Base-by-base conservation (phyloP, 1,140 invertebrate genomes). In the Arion vulgaris region DNA sequence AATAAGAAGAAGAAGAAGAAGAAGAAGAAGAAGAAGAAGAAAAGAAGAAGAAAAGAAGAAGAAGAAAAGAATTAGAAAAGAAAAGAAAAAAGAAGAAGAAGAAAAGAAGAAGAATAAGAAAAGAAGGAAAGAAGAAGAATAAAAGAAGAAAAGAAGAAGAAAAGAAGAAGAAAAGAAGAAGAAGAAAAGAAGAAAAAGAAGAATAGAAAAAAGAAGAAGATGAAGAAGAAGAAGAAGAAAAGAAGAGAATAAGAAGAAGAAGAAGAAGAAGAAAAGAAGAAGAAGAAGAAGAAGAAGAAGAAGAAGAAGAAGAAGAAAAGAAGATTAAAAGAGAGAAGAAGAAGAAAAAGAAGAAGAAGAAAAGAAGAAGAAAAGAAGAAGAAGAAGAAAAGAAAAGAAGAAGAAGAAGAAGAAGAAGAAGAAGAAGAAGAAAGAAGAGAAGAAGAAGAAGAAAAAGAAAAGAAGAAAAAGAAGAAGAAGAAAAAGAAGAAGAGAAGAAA, bases 371-470 rank as follows among this genome's bases (percentile, higher is more conserved):
- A 66, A 49, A 66, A 45, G 36, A 41, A 49, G n/a, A 66, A n/a
- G n/a, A 53, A 53, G 36, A 57, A 36, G 39, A 49, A 38, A 41
- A 39, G 9, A 66, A 45, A 23, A 36, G 62, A n/a, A 66, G 57
- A 66, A 66, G 73, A 76, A 66, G 81, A 76, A 66, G 73, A 62
- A 36, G 76, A 36, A 39, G 69, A 57, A 38, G 66, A 53, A 38
- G 69, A 49, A 28, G 45, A 72, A 38, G 45, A 19, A 19, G 9
- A 11, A 49, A 49, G 9, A 49, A 28, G 39, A 36, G 74, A 62
- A 36, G 36, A 53, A 23, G 49, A 53, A 15, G 19, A 53, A 66
- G 34, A 13, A 26, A 39, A 57, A 11, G 4, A 45, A 36, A 57
- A 36, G 28, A 62, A 39, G 36, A n/a, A 28, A 26, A 76, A 2